Base-by-base conservation (phyloP, 2,888 invertebrate species). In the Cetonia aurata region DNA sequence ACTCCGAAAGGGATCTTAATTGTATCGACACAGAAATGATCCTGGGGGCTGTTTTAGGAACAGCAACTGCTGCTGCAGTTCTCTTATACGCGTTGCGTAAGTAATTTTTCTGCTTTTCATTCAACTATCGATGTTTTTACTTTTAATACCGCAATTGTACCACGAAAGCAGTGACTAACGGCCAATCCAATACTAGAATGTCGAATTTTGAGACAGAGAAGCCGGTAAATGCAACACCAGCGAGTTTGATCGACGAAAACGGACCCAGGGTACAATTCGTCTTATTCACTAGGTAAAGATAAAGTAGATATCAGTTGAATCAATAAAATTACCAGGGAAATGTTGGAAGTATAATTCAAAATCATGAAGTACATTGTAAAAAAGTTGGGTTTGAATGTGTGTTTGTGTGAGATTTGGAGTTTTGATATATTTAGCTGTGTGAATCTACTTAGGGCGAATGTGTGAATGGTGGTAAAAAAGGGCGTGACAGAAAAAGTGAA, bases 181-280 rank as follows among this genome's bases (percentile, higher is more conserved):
- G 62, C 13, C 62, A 52, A 41, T 12, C 62, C 12, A 65, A 15
- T 37, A 65, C 62, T 6, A 65, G 62, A 17, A 65, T 65, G 50
- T 65, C 62, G 10, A 65, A 65, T 65, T 65, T 65, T 41, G 62
- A 65, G 50, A 37, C 33, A 6, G 62, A 50, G 1, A 65, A 65
- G 17, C 62, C 50, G 10, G 52, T n/a, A 3, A 65, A 65, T 17
- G 37, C 37, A 9, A 65, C 50, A 0, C 37, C 31, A 1, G 9
- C 12, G 3, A 65, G 55, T 19, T 66, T 70, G 15, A 31, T 73
- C n/a, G 69, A 71, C 57, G 69, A 70, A 44, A 67, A 74, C 57
- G 74, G 73, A 13, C 69, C 73, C 15, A 52, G 60, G 19, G 72
- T 75, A 12, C 73, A 75, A 66, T 75, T 73, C 56, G 33, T 75